phyloP scores from a whole-genome alignment of 2,113 vertebrate species.

The Myotis yumanensis region DNA sequence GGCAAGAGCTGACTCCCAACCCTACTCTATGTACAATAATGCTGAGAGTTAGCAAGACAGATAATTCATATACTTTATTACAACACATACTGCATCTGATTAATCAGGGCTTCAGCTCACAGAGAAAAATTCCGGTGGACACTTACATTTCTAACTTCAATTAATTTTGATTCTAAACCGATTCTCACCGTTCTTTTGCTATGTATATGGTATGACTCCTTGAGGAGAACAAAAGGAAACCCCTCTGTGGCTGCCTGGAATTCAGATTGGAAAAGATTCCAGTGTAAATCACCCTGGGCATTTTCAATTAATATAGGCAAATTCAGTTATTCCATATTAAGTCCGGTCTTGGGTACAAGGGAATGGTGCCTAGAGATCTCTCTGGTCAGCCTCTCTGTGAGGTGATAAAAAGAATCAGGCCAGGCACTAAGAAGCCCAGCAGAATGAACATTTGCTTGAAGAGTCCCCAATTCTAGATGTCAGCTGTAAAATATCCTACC shows the following conservation, averaged over 20 bases:
- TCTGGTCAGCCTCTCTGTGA: background rate
- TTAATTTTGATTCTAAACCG: constrained; percentile 44
- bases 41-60: too few relatives aligned
- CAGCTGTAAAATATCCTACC: background rate
- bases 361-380: background rate
- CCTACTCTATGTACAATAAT: too few relatives aligned
- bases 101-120: background rate
- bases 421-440: background rate
- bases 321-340: constrained; percentile 35
- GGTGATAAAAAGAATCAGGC: background rate
- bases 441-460: background rate
- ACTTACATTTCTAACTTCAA: background rate
- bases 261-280: constrained; percentile 29
- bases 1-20: too few relatives aligned
- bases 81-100: background rate
- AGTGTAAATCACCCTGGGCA: background rate
- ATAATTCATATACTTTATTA: background rate
- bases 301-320: background rate
- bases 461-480: background rate
- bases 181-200: constrained; percentile 5
- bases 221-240: constrained; percentile 26
- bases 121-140: background rate
- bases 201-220: background rate
- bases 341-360: background rate
- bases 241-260: background rate